Evolutionary conservation across 2,888 invertebrate species (phyloP), one percentile per base, ranked within the genome.

Genomic region (Biston betularia): DNA sequence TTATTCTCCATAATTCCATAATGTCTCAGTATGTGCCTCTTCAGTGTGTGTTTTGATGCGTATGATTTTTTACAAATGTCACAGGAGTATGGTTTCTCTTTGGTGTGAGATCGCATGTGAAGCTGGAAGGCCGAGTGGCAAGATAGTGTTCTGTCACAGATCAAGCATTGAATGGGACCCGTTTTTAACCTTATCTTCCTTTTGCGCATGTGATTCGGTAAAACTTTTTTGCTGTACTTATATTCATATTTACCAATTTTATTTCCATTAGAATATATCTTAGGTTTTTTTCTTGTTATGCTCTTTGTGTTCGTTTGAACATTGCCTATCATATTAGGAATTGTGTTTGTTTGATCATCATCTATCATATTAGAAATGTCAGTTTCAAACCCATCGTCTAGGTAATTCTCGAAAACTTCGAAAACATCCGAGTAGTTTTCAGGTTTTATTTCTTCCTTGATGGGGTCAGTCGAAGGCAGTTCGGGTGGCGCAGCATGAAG

Each of bases 381-480:
- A 0, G 14, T 45, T 5, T 38, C 38, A 38, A 53, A 40, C 12
- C 34, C 45, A 56, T 56, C 45, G 35, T 46, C 11, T 6, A 56
- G 12, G 15, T 14, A 34, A 14, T 34, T 46, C 34, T 56, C 56
- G 6, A 56, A 45, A 9, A 42, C 4, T 0, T 45, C 34, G 10
- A 15, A 45, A 14, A 7, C 45, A 14, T 56, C 45, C 2, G 45
- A 14, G 49, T 82, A 77, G 0, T 78, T 75, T 70, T 85, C 84
- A 8, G 73, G 71, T 58, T 79, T 81, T 1, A 82, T 75, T 48
- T 83, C 79, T 40, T 77, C 50, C 33, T 77, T 74, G 7, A 75
- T 79, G 42, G 54, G 42, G 11, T 52, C 52, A 8, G 15, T 2
- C 8, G 6, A n/a, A 11, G 24, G 8, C 14, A 40, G 33, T 34